phyloP scores from a whole-genome alignment of 2,113 vertebrate genomes.

The Macrotis lagotis region DNA sequence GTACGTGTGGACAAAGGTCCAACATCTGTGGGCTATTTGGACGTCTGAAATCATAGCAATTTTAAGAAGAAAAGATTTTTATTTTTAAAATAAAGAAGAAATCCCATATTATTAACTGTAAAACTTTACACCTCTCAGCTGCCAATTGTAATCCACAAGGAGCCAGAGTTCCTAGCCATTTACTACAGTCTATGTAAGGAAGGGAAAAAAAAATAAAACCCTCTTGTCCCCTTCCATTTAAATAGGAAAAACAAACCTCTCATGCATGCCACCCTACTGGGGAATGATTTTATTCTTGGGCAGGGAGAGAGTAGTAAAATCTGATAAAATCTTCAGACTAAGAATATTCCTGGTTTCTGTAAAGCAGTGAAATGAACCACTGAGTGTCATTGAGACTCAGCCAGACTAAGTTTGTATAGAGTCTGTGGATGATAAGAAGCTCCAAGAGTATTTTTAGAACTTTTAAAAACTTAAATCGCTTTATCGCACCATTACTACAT shows the following conservation, averaged over 20 bases:
- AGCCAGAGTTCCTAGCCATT: conserved; percentile 60
- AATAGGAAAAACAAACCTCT: conserved; percentile 41
- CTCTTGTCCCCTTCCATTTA: conserved; percentile 21
- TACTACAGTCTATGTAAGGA: conserved; percentile 42
- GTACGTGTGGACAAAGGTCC: not conserved
- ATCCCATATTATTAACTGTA: conserved; percentile 67
- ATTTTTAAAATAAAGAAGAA: conserved; percentile 74
- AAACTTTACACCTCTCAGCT: conserved; percentile 70
- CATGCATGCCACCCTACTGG: conserved; percentile 18
- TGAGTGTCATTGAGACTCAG: conserved; percentile 72
- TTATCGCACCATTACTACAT: conserved; percentile 66
- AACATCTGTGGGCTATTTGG: not conserved
- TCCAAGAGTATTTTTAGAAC: conserved; percentile 65
- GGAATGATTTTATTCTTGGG: conserved; percentile 68
- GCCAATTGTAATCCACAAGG: conserved; percentile 70
- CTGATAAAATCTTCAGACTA: conserved; percentile 70
- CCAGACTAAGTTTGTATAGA: conserved; percentile 77
- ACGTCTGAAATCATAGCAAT: not conserved
- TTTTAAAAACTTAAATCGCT: conserved; percentile 74
- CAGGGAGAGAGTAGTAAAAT: conserved; percentile 53
- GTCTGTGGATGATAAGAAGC: conserved; percentile 75
- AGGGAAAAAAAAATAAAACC: not conserved
- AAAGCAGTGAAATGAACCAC: conserved; percentile 71
- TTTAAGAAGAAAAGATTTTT: conserved; percentile 66
- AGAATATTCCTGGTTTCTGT: conserved; percentile 67